A percentile compares a stretch with the other conserved stretches of the same genome.
Conservation (phyloP, 2,888 invertebrate species). For the Caprella mutica region DNA sequence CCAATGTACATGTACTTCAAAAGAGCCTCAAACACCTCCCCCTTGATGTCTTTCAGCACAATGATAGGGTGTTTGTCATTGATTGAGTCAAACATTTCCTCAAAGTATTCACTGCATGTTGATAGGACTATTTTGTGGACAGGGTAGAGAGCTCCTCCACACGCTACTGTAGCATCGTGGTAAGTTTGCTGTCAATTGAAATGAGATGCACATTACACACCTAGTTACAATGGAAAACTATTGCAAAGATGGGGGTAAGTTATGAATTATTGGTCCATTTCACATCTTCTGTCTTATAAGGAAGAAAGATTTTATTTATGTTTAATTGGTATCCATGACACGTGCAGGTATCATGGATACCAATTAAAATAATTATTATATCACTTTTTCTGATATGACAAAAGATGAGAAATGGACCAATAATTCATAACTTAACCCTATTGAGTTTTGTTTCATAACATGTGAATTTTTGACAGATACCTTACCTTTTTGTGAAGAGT, state of each 20-base stretch:
- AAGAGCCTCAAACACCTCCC: constrained; percentile 9
- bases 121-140: constrained; percentile 17
- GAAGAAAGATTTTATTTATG: no score
- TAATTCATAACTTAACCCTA: neutral
- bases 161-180: constrained; percentile 15
- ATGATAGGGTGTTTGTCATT: constrained; percentile 14
- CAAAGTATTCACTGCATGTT: constrained; percentile 17
- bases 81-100: constrained; percentile 12
- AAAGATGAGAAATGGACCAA: no score
- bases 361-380: no score
- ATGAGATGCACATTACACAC: neutral
- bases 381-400: no score
- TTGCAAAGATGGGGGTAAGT: no score
- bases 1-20: constrained; percentile 17
- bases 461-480: no score
- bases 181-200: constrained; percentile 10
- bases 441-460: neutral
- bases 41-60: constrained; percentile 15
- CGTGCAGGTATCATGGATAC: no score
- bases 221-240: no score
- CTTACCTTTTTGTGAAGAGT: constrained; percentile 15
- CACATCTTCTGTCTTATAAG: no score
- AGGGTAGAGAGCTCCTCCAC: constrained; percentile 12
- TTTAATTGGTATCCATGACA: no score
- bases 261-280: no score